Conservation (phyloP, 1,140 invertebrate species). For the Pectinophora gossypiella region DNA sequence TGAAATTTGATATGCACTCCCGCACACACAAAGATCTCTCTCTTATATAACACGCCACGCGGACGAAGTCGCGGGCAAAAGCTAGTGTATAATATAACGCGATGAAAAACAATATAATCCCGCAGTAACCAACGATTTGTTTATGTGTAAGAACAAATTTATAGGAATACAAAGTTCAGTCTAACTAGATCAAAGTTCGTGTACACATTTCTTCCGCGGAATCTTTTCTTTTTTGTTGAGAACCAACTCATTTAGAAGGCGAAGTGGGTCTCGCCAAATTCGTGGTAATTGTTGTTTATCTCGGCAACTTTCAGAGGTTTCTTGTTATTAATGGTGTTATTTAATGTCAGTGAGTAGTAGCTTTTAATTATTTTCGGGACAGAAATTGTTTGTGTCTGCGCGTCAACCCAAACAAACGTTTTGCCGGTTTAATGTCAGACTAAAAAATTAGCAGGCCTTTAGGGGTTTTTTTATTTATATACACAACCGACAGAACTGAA, state of each 20-base stretch:
- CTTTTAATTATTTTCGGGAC: conserved; percentile 56
- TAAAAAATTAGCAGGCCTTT: conserved; percentile 16
- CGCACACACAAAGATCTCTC: too few relatives aligned
- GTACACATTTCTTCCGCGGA: not conserved
- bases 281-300: conserved; percentile 55
- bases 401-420: conserved; percentile 25
- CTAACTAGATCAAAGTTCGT: not conserved
- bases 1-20: too few relatives aligned
- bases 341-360: conserved; percentile 44
- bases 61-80: too few relatives aligned
- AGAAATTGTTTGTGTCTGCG: conserved; percentile 30
- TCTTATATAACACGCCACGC: too few relatives aligned
- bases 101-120: too few relatives aligned
- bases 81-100: too few relatives aligned
- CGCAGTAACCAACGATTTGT: too few relatives aligned
- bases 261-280: conserved; percentile 40
- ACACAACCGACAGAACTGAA: too few relatives aligned
- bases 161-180: not conserved
- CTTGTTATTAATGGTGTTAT: conserved; percentile 63
- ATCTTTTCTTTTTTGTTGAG: not conserved
- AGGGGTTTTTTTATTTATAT: too few relatives aligned
- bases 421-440: conserved; percentile 25
- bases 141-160: too few relatives aligned
- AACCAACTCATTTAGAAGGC: conserved; percentile 12
- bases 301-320: conserved; percentile 49